phyloP scores from a whole-genome alignment of 1,140 invertebrate genomes.

The Drosophila auraria region DNA sequence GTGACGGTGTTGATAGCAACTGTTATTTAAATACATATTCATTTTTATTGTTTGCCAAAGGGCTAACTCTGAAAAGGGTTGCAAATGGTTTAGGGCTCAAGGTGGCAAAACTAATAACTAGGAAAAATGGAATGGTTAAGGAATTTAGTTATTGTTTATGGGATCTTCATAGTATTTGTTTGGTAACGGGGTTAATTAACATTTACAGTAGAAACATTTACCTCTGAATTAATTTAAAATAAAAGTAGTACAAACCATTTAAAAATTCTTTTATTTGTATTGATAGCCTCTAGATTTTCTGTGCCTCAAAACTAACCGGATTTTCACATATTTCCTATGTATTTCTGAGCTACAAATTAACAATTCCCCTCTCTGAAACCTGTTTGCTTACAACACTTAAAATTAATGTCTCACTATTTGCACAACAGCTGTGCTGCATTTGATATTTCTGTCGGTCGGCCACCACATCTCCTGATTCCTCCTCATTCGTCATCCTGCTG shows the following conservation, averaged over 20 bases:
- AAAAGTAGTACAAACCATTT: no score
- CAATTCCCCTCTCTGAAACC: not conserved
- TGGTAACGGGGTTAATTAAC: not conserved
- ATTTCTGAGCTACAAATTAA: not conserved
- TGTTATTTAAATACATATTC: slow-evolving; percentile 65
- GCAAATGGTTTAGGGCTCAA: not conserved
- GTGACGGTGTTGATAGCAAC: slow-evolving; percentile 66
- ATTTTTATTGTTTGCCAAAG: slow-evolving; percentile 65
- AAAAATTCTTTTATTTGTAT: no score
- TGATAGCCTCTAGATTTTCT: no score
- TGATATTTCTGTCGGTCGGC: slow-evolving; percentile 34
- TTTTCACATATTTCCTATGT: no score
- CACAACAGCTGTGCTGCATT: slow-evolving; percentile 72
- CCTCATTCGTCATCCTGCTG: slow-evolving; percentile 31
- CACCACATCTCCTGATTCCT: not conserved
- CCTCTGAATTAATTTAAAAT: not conserved
- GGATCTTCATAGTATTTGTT: not conserved
- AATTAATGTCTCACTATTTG: slow-evolving; percentile 80
- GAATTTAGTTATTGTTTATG: not conserved
- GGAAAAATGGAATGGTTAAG: not conserved
- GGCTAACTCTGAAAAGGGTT: slow-evolving; percentile 6
- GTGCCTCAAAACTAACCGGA: no score
- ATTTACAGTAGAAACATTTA: not conserved
- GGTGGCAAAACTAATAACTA: slow-evolving; percentile 15
- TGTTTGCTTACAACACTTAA: slow-evolving; percentile 61